Evolutionary conservation across 2,797 vertebrate species (phyloP).

Genomic region (Peromyscus melanophrys): DNA sequence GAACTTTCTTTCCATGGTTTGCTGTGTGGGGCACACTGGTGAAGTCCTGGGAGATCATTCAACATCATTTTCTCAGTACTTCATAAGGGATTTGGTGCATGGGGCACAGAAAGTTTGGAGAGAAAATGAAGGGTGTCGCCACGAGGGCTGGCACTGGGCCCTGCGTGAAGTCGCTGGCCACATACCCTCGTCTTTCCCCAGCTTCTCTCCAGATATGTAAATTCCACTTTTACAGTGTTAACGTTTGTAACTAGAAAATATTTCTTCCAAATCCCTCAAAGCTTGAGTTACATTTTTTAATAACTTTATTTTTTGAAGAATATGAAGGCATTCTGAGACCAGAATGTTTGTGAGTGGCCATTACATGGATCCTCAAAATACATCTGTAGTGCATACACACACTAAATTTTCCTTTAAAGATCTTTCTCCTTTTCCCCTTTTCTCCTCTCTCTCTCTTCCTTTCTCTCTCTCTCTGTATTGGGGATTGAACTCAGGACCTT

Average conservation of each 20-base stretch:
- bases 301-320: background rate
- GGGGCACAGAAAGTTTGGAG: background rate
- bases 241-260: background rate
- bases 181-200: background rate
- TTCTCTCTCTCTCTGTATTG: background rate
- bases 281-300: slow-evolving; percentile 19
- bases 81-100: background rate
- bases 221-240: background rate
- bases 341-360: background rate
- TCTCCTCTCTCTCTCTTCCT: background rate
- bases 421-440: too few species aligned
- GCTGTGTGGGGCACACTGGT: background rate
- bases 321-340: background rate
- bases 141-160: background rate
- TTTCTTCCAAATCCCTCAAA: slow-evolving; percentile 46
- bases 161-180: too few species aligned
- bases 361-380: background rate
- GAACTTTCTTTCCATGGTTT: background rate
- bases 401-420: background rate
- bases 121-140: background rate
- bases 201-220: background rate
- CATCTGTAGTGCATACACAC: background rate
- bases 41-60: background rate
- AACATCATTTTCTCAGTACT: slow-evolving; percentile 20
- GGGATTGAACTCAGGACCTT: background rate